Base-by-base conservation (phyloP, 2,113 vertebrate species). In the Podarcis muralis region DNA sequence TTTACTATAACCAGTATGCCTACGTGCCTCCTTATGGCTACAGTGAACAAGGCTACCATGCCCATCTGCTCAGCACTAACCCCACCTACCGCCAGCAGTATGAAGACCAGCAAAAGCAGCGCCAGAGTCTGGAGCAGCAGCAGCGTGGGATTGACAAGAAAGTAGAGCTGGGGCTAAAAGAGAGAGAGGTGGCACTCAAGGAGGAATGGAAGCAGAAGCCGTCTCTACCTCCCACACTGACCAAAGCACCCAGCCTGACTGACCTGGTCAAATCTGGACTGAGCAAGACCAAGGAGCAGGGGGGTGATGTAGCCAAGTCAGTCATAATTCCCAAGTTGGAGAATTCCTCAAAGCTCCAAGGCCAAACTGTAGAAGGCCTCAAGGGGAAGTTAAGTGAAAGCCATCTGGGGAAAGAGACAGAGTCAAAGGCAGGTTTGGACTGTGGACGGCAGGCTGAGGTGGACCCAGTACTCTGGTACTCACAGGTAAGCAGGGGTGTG, bases 151-250 rank as follows among this genome's bases (percentile, higher is more conserved):
- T 97, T 78, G 99, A 99, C 88, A 99, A 99, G 94, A 99, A 99
- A 93, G 94, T 96, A 0, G 99, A 99, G 40, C 83, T 97, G 40
- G 96, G 96, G 86, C 95, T 98, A 87, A 99, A 98, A 93, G 99
- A 99, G 77, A 96, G 98, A 84, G 99, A 99, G 65, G 96, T 94
- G 0, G 95, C 96, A 0, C 97, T 98, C 88, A 99, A 99, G 94
- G 99, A 99, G 77, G 99, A 99, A 22, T 99, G 99, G 99, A 99
- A 99, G 92, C 99, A 98, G 89, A 99, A 99, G 93, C 97, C 97
- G 0, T 96, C 98, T 1, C 94, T 98, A 93, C 98, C 98, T 0
- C 98, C 98, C 0, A 98, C 97, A 0, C 98, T 99, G 62, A 98
- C 98, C 91, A 99, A 99, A 96, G 98, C 98, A 23, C 97, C 98